Conservation (phyloP, 2,797 vertebrate genomes). For the Protosalanx chinensis region DNA sequence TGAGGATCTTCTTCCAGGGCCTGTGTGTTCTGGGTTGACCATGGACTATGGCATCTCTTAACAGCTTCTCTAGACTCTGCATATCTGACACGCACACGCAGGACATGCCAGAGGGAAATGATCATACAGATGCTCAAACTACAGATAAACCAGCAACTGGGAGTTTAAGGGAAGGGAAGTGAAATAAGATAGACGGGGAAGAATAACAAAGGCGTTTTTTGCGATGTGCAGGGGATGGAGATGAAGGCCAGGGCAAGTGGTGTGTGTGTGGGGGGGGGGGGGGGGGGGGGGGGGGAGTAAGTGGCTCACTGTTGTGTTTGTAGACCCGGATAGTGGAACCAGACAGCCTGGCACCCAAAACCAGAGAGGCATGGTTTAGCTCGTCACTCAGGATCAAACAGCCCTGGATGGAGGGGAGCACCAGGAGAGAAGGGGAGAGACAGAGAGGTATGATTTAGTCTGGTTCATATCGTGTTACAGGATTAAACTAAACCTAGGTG, state of each 20-base stretch:
- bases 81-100: conserved; percentile 59
- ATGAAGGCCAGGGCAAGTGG: too few species aligned
- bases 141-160: neutral
- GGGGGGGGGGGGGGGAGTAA: neutral
- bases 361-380: conserved; percentile 88
- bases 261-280: neutral
- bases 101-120: neutral
- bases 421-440: neutral
- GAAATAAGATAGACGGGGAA: neutral
- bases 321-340: conserved; percentile 88
- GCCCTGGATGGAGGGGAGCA: conserved; percentile 72
- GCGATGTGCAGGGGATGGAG: neutral
- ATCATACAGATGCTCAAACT: neutral
- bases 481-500: too few species aligned
- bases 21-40: conserved; percentile 77
- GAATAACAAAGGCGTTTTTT: too few species aligned
- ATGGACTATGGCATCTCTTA: conserved; percentile 73
- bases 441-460: neutral
- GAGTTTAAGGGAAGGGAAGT: neutral
- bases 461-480: too few species aligned
- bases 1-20: conserved; percentile 87
- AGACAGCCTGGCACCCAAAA: conserved; percentile 89
- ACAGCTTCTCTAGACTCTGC: conserved; percentile 71
- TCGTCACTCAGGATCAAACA: conserved; percentile 96
- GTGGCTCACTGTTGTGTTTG: conserved; percentile 94